Evolutionary conservation across 2,888 invertebrate species (phyloP).

Genomic region (Drosophila maculinotata): DNA sequence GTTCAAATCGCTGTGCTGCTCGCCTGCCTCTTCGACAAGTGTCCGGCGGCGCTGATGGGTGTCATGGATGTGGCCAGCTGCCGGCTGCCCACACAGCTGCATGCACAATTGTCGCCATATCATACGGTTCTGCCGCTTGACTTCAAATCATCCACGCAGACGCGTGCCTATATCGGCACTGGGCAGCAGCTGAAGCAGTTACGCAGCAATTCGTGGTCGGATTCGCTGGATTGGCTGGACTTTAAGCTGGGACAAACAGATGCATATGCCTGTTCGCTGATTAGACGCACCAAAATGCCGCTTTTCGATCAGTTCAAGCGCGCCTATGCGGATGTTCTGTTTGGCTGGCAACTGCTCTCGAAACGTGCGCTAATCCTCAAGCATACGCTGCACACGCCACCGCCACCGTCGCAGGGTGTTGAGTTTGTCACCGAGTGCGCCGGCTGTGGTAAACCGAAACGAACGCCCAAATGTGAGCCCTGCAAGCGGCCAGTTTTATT

Average conservation of each 20-base stretch:
- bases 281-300: conserved; percentile 82
- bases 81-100: conserved; percentile 73
- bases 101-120: conserved; percentile 90
- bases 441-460: conserved; percentile 88
- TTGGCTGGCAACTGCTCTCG: conserved; percentile 93
- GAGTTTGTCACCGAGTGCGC: conserved; percentile 91
- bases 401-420: conserved; percentile 88
- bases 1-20: conserved; percentile 98
- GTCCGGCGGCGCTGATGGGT: conserved; percentile 84
- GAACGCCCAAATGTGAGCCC: conserved; percentile 89
- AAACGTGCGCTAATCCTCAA: conserved; percentile 91
- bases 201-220: conserved; percentile 94
- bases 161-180: conserved; percentile 87
- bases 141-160: conserved; percentile 87
- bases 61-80: conserved; percentile 47
- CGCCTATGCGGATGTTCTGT: conserved; percentile 94
- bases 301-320: conserved; percentile 93
- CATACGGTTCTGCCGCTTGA: conserved; percentile 93
- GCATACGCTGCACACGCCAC: conserved; percentile 86
- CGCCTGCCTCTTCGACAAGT: conserved; percentile 93
- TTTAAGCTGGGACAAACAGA: conserved; percentile 64
- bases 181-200: conserved; percentile 89
- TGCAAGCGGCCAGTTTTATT: conserved; percentile 92
- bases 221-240: conserved; percentile 89
- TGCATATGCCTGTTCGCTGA: conserved; percentile 78